Conservation (phyloP, 2,113 vertebrate genomes). For the Carassius carassius region DNA sequence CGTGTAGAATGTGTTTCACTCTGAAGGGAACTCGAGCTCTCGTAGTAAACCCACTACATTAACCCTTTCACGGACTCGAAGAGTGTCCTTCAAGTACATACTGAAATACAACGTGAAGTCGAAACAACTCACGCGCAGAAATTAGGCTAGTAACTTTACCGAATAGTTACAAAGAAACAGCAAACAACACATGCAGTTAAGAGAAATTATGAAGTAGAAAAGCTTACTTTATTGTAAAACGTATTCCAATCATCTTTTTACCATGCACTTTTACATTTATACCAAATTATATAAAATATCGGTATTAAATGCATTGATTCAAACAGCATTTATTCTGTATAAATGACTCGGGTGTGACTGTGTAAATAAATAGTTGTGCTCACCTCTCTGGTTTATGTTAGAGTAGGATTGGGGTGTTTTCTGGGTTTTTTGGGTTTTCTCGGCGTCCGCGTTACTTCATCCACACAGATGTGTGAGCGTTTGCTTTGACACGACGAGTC, state of each 20-base stretch:
- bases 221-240: too few relatives aligned
- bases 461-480: slow-evolving; percentile 84
- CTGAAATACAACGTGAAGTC: neutral
- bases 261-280: neutral
- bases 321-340: neutral
- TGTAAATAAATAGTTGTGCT: slow-evolving; percentile 54
- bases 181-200: neutral
- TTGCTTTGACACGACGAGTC: slow-evolving; percentile 85
- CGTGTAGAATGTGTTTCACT: slow-evolving; percentile 77
- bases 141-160: too few relatives aligned
- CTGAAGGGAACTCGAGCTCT: slow-evolving; percentile 61
- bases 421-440: slow-evolving; percentile 92
- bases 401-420: slow-evolving; percentile 84
- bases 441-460: slow-evolving; percentile 79
- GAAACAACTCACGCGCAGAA: too few relatives aligned
- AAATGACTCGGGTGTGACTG: neutral
- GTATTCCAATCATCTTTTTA: too few relatives aligned
- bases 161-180: neutral
- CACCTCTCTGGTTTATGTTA: slow-evolving; percentile 86
- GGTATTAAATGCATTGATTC: neutral
- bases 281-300: too few relatives aligned
- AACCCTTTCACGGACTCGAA: neutral
- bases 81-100: neutral
- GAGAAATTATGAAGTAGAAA: neutral
- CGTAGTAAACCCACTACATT: slow-evolving; percentile 31